Base-by-base conservation (phyloP, 2,888 invertebrate genomes). In the Margaritifera margaritifera region DNA sequence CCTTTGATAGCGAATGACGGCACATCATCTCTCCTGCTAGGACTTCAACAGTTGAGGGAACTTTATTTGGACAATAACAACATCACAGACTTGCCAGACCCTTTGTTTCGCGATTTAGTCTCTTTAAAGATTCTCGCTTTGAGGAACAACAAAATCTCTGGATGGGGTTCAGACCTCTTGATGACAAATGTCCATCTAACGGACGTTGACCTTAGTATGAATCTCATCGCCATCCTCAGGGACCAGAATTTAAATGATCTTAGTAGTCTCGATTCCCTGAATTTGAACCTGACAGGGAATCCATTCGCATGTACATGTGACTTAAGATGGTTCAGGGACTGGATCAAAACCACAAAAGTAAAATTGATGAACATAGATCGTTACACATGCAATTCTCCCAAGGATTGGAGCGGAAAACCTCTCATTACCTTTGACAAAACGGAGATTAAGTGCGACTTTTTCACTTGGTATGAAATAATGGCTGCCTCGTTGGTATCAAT, bases 251-350 rank as follows among this genome's bases (percentile, higher is more conserved):
- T 90, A 58, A 75, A 83, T 42, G 95, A 96, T 89, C 91, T 97
- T 74, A 93, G 22, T 11, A 93, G 93, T 74, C 90, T 97, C 79
- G 94, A 84, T 27, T 78, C 75, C 25, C 79, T 90, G 20, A 42
- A 42, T 42, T 42, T 42, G 42, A 74, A 77, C 57, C 91, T 97
- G 70, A 94, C 92, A 95, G 96, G 95, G 87, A 97, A 97, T 90
- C 96, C 97, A 58, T 91, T 97, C 82, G 93, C 94, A 75, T 97
- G 97, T 90, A 94, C 94, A 86, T 97, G 97, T 89, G 95, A 96
- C 88, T 93, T 96, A 71, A 95, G 96, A 90, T 95, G 95, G 88
- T 92, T 96, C 62, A 96, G 97, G 95, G 94, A 94, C 91, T 97
- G 96, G 97, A 92, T 97, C 92, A 95, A 86, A 94, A 95, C 89